Conservation (phyloP, 2,113 vertebrate species). For the Bombycilla garrulus region DNA sequence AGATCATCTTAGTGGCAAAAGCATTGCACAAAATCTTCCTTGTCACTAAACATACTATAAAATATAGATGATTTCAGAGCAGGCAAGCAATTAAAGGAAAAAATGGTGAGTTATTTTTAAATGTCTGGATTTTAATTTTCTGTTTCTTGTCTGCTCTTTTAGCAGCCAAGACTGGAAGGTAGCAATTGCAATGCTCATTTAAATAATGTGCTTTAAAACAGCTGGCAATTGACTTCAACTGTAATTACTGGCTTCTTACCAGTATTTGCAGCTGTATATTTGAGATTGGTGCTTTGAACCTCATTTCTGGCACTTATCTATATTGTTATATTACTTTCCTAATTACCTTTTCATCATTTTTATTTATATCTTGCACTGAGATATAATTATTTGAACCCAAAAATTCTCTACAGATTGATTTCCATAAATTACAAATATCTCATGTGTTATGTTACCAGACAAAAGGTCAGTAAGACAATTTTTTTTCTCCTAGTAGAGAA, state of each 20-base stretch:
- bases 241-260: slow-evolving; percentile 67
- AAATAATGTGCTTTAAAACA: slow-evolving; percentile 1
- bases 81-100: slow-evolving; percentile 2
- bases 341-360: slow-evolving; percentile 64
- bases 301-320: slow-evolving; percentile 56
- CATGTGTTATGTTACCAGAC: slow-evolving; percentile 46
- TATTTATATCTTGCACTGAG: slow-evolving; percentile 61
- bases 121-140: slow-evolving; percentile 26
- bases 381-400: slow-evolving; percentile 65
- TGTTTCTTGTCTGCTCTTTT: slow-evolving; percentile 2
- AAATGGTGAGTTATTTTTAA: neutral
- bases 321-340: slow-evolving; percentile 53
- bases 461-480: slow-evolving; percentile 68
- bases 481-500: slow-evolving; percentile 37
- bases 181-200: neutral
- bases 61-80: neutral
- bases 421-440: slow-evolving; percentile 68
- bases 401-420: slow-evolving; percentile 42
- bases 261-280: slow-evolving; percentile 61
- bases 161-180: neutral
- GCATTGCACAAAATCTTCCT: neutral
- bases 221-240: slow-evolving; percentile 40
- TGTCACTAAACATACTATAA: neutral
- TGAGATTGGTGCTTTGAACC: slow-evolving; percentile 49
- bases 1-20: neutral